phyloP scores from a whole-genome alignment of 2,797 vertebrate genomes.

The Prunella strophiata region DNA sequence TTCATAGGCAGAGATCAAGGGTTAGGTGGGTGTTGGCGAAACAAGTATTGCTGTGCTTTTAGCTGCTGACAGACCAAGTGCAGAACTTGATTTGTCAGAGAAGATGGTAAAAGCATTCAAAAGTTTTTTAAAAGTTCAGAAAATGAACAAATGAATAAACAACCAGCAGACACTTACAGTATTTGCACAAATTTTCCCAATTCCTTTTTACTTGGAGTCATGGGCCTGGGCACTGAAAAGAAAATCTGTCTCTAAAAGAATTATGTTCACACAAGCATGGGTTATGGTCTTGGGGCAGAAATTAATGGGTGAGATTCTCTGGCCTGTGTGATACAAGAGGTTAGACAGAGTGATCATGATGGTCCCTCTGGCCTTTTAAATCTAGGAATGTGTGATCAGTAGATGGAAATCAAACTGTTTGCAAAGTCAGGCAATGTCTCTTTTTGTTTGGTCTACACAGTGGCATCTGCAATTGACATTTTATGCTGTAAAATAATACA shows the following conservation, averaged over 20 bases:
- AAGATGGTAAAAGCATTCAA: neutral
- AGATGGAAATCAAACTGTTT: neutral
- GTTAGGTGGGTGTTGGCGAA: neutral
- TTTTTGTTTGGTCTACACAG: neutral
- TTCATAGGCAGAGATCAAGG: conserved; percentile 34
- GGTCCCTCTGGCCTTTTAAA: conserved; percentile 43
- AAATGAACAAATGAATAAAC: neutral
- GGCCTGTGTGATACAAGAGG: neutral
- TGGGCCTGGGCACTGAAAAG: neutral
- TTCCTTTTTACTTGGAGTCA: neutral
- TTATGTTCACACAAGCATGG: neutral
- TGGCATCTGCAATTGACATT: neutral
- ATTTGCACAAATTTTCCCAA: neutral
- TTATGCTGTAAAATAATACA: neutral
- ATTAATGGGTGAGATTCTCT: neutral
- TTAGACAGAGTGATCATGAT: neutral
- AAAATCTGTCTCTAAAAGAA: neutral
- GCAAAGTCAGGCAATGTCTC: neutral
- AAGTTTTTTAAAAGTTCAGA: neutral
- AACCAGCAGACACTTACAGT: neutral
- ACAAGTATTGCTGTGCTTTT: neutral
- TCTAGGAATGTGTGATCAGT: neutral
- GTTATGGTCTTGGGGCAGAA: neutral
- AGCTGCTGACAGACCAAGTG: conserved; percentile 38
- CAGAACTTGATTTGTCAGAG: conserved; percentile 18